Base-by-base conservation (phyloP, 2,888 invertebrate genomes). In the Hedya salicella region DNA sequence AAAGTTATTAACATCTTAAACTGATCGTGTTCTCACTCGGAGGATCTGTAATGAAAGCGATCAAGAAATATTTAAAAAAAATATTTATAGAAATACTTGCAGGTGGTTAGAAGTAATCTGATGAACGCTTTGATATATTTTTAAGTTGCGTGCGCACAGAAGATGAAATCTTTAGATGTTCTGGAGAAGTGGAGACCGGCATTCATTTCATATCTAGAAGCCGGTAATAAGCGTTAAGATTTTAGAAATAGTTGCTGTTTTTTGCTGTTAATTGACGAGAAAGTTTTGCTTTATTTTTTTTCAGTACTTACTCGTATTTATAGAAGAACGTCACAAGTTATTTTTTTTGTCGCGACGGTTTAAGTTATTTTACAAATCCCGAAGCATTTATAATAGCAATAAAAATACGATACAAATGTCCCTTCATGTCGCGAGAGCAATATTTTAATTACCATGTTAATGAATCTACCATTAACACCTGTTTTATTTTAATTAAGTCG, bases 381-480 rank as follows among this genome's bases (percentile, higher is more conserved):
- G 11, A 16, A n/a, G 1, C 39, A 53, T 39, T 54, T 42, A 42
- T 14, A 56, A 42, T 30, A 9, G 3, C 32, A 32, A 44, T 57
- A 57, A 57, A 16, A 57, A 52, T 11, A 17, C 40, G 13, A 25
- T 11, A 44, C 62, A 54, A 39, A 21, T 64, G 30, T 39, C 16
- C 42, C 42, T 21, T 19, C 17, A 52, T 17, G 46, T 60, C 46
- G 40, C 46, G 52, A 53, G 25, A 54, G 61, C 54, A 61, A 66
- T 66, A 54, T 40, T 42, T 61, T 49, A 61, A 60, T 61, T 60
- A 48, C 54, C 13, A 49, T 61, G 66, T 40, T 54, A 66, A 66
- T 66, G 61, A 61, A 30, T 17, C 11, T 9, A 40, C 53, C 48
- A 66, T 66, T 66, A 66, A 66, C 66, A 66, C 66, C 60, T 66